phyloP scores from a whole-genome alignment of 2,888 invertebrate species.

The Muscina levida region DNA sequence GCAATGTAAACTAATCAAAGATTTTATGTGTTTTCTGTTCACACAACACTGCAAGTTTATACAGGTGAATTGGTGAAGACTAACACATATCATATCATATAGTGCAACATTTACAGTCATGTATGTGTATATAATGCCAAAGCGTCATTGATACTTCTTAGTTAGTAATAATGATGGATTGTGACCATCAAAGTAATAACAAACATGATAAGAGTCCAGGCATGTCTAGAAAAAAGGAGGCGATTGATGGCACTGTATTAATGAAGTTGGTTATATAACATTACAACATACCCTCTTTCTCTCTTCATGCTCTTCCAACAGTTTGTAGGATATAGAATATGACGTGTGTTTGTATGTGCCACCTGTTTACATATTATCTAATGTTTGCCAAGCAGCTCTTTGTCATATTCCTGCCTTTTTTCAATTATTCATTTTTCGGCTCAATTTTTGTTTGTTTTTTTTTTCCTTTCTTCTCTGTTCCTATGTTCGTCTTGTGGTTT shows the following conservation, averaged over 20 bases:
- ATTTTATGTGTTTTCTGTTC: conserved; percentile 10
- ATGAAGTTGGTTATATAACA: conserved; percentile 48
- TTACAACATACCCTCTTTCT: too few relatives aligned
- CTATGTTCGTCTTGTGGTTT: neutral
- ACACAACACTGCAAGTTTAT: too few relatives aligned
- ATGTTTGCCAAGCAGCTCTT: conserved; percentile 1
- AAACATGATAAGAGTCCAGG: conserved; percentile 48
- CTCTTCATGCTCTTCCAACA: too few relatives aligned
- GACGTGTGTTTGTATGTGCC: neutral
- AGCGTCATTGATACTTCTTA: conserved; percentile 2
- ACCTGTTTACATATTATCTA: conserved; percentile 10
- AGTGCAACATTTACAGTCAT: conserved; percentile 12
- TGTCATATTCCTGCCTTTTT: neutral
- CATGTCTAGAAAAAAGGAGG: too few relatives aligned
- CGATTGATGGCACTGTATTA: conserved; percentile 64
- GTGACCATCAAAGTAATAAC: neutral
- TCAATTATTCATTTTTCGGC: neutral
- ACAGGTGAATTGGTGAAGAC: neutral
- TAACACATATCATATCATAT: conserved; percentile 36
- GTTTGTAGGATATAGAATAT: neutral
- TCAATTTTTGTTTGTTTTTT: neutral
- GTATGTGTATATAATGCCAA: neutral
- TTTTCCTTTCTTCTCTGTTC: neutral
- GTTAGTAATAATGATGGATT: conserved; percentile 4
- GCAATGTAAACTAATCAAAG: conserved; percentile 44